phyloP scores from a whole-genome alignment of 2,113 vertebrate species.

The Actenoides lindsayi region DNA sequence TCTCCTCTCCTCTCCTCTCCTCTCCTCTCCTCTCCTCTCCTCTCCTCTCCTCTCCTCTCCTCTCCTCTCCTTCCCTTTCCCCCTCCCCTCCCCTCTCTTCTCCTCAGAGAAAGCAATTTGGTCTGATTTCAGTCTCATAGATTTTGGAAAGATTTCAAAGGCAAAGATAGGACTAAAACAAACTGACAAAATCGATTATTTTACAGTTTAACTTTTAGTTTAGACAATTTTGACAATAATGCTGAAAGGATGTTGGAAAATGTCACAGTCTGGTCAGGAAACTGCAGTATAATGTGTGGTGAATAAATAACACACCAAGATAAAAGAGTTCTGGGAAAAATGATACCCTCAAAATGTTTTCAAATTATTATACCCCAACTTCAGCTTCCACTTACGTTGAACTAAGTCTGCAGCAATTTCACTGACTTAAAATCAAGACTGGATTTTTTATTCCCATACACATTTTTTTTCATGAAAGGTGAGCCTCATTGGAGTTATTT shows the following conservation, averaged over 20 bases:
- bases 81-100: too few relatives aligned
- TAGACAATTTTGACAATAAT: constrained; percentile 38
- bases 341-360: neutral
- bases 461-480: neutral
- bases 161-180: constrained; percentile 5
- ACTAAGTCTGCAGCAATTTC: neutral
- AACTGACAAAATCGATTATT: neutral
- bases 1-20: too few relatives aligned
- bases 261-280: constrained; percentile 16
- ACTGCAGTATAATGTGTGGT: constrained; percentile 2
- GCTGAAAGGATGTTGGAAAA: constrained; percentile 5
- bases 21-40: too few relatives aligned
- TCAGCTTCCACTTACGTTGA: neutral
- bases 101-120: neutral
- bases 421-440: neutral
- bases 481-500: neutral
- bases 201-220: constrained; percentile 27
- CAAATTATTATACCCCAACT: neutral
- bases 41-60: too few relatives aligned
- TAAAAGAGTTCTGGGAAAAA: constrained; percentile 6
- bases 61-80: too few relatives aligned
- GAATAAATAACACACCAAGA: constrained; percentile 14
- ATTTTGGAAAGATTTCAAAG: constrained; percentile 42
- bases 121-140: constrained; percentile 1
- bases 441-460: neutral